Evolutionary conservation across 2,113 vertebrate genomes (phyloP).

Genomic region (Furnarius figulus): DNA sequence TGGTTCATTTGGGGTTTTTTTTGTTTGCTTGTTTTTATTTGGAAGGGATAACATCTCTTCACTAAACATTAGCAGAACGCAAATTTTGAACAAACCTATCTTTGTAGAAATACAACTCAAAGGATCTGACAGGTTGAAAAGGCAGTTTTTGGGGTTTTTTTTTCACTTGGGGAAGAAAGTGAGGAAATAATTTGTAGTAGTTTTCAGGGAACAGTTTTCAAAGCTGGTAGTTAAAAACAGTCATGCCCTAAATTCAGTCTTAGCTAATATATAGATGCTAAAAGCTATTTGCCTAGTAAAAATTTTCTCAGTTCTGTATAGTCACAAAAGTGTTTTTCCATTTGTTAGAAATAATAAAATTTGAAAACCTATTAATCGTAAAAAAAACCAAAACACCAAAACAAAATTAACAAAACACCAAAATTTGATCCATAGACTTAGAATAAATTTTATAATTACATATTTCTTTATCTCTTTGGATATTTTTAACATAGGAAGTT

Average conservation of each 20-base stretch:
- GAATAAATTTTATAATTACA: not conserved
- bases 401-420: not conserved
- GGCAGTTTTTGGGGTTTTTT: not conserved
- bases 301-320: not conserved
- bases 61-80: not conserved
- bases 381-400: not conserved
- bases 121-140: not conserved
- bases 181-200: not conserved
- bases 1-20: too few species aligned
- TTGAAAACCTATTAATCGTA: not conserved
- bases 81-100: not conserved
- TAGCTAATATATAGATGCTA: not conserved
- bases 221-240: not conserved
- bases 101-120: not conserved
- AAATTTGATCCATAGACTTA: not conserved
- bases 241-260: not conserved
- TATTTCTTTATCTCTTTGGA: not conserved
- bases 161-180: not conserved
- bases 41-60: not conserved
- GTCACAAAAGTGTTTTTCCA: not conserved
- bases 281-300: not conserved
- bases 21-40: not conserved
- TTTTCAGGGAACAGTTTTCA: not conserved
- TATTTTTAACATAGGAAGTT: not conserved
- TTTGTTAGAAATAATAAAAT: not conserved